Conservation (phyloP, 2,888 invertebrate genomes). For the Sarcophaga variegata region DNA sequence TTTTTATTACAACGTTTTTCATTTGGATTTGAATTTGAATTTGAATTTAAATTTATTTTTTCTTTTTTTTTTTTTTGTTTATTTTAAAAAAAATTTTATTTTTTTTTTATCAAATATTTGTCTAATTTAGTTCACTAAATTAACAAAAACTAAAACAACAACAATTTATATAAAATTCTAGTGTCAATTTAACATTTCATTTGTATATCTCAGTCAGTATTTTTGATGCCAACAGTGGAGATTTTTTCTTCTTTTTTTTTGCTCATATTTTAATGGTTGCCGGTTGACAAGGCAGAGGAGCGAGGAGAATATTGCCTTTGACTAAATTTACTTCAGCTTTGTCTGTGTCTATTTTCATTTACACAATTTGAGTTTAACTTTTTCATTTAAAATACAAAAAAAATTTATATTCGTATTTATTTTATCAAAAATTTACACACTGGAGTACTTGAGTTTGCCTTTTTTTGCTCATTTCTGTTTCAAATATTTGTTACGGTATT, state of each 20-base stretch:
- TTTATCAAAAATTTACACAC: no score
- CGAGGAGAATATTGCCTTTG: constrained; percentile 10
- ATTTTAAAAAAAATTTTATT: no score
- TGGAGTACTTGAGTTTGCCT: no score
- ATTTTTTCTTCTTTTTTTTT: not conserved
- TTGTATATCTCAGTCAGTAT: not conserved
- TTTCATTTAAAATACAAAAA: no score
- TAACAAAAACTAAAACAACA: not conserved
- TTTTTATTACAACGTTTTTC: no score
- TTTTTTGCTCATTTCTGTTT: no score
- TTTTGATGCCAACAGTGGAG: constrained; percentile 25
- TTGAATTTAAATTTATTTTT: no score
- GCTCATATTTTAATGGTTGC: not conserved
- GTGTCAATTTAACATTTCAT: constrained; percentile 18
- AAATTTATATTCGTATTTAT: no score
- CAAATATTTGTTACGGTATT: no score
- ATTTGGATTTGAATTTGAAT: no score
- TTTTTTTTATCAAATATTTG: not conserved
- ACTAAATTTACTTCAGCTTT: constrained; percentile 22
- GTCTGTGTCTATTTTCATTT: constrained; percentile 3
- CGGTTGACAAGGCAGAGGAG: no score
- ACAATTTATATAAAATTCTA: not conserved
- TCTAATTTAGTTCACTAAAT: constrained; percentile 16
- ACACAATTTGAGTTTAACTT: constrained; percentile 12
- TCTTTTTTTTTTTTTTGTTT: not conserved